Conservation (phyloP, 2,113 vertebrate genomes). For the Parotia lawesii region DNA sequence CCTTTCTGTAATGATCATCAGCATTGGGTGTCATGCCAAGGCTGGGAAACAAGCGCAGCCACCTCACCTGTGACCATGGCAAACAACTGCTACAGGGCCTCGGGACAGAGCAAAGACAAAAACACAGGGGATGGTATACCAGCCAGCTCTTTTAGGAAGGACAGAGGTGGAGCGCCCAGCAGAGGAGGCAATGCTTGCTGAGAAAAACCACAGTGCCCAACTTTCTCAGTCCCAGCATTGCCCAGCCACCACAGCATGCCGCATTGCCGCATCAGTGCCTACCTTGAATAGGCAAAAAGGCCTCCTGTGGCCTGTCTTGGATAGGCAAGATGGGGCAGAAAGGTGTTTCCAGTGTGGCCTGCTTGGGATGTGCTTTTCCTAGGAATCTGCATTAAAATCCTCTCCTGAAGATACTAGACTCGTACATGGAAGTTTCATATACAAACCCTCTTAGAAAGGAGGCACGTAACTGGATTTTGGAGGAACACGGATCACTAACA, state of each 20-base stretch:
- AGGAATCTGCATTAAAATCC: neutral
- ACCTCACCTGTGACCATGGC: neutral
- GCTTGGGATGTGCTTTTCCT: neutral
- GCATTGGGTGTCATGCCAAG: neutral
- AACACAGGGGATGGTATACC: neutral
- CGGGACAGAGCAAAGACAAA: neutral
- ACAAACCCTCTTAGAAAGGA: neutral
- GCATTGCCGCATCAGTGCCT: neutral
- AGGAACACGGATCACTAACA: neutral
- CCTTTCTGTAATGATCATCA: neutral
- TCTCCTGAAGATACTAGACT: neutral
- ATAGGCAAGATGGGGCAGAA: neutral
- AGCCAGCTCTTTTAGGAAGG: neutral
- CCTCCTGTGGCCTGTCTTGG: neutral
- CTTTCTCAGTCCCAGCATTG: neutral
- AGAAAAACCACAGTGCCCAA: neutral
- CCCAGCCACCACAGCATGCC: accelerated
- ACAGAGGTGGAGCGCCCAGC: neutral
- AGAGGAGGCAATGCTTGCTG: neutral
- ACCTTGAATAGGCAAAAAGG: neutral
- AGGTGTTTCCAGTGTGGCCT: neutral
- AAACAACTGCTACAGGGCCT: neutral
- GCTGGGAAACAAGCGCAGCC: neutral
- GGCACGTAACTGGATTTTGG: neutral
- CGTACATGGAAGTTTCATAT: neutral